Evolutionary conservation across 2,888 invertebrate species (phyloP).

Genomic region (Penaeus monodon): DNA sequence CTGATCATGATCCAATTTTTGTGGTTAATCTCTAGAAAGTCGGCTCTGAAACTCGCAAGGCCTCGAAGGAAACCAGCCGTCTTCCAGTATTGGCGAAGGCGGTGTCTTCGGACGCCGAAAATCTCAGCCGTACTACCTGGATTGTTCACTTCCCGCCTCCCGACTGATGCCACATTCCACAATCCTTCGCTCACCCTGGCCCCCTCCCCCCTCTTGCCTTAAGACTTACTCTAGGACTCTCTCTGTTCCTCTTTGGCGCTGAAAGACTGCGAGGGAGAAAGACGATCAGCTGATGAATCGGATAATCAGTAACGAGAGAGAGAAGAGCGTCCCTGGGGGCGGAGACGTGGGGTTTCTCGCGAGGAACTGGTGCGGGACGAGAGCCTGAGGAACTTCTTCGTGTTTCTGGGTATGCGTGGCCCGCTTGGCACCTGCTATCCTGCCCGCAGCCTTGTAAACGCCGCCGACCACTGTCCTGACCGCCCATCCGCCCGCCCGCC

Average conservation of each 20-base stretch:
- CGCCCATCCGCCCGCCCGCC: conserved; percentile 8
- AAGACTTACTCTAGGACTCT: too few relatives aligned
- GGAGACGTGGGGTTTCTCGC: background rate
- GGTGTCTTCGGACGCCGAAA: conserved; percentile 20
- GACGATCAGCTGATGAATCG: too few relatives aligned
- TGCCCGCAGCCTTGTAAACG: conserved; percentile 25
- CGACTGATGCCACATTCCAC: background rate
- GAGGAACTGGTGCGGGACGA: conserved; percentile 14
- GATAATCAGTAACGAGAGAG: too few relatives aligned
- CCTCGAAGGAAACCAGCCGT: background rate
- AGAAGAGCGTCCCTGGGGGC: too few relatives aligned
- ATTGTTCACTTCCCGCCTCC: conserved; percentile 4
- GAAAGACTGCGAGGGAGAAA: too few relatives aligned
- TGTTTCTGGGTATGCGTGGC: conserved; percentile 14
- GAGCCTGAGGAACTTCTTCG: background rate
- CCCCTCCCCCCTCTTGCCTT: background rate
- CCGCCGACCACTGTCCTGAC: conserved; percentile 26
- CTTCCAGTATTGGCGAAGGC: background rate
- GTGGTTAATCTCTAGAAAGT: too few relatives aligned
- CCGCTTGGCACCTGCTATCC: conserved; percentile 32
- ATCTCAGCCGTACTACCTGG: conserved; percentile 7
- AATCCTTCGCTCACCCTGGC: background rate
- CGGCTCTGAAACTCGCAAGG: too few relatives aligned
- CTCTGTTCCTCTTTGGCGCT: too few relatives aligned
- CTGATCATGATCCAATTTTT: too few relatives aligned